A percentile compares a stretch with the other conserved stretches of the same genome.
Conservation (phyloP, 2,797 vertebrate species). For the Poeciliopsis presidionis region DNA sequence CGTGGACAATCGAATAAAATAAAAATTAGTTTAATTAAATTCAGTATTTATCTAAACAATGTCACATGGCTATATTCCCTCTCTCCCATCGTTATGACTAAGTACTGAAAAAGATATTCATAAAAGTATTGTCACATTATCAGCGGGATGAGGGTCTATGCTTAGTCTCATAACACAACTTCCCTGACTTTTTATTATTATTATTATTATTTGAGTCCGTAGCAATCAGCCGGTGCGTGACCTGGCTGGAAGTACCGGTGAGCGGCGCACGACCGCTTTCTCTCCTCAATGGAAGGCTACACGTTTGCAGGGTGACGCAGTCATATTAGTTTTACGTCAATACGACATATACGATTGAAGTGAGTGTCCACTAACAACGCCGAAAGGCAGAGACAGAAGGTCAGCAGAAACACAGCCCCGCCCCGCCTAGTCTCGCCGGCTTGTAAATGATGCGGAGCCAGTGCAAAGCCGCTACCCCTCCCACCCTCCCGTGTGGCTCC, state of each 20-base stretch:
- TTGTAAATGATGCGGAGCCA: not conserved
- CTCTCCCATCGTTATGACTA: not conserved
- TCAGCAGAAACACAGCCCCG: not conserved
- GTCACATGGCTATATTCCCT: not conserved
- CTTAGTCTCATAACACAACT: not conserved
- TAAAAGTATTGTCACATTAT: not conserved
- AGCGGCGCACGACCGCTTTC: not conserved
- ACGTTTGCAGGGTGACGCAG: not conserved
- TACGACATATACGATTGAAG: not conserved
- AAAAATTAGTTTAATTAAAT: not conserved
- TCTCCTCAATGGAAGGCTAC: too few relatives aligned
- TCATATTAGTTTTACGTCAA: not conserved
- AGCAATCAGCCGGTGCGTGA: not conserved
- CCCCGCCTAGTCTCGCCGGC: not conserved
- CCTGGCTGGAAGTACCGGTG: not conserved
- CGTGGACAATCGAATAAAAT: not conserved
- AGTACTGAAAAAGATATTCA: not conserved
- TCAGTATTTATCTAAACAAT: too few relatives aligned
- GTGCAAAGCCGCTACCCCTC: not conserved
- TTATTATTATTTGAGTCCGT: not conserved
- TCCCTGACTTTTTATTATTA: not conserved
- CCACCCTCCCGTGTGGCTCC: not conserved
- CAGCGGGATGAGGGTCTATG: not conserved
- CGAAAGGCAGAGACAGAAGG: not conserved
- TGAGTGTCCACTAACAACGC: too few relatives aligned